Conservation (phyloP, 2,888 invertebrate genomes). For the Amphiduros pacificus region DNA sequence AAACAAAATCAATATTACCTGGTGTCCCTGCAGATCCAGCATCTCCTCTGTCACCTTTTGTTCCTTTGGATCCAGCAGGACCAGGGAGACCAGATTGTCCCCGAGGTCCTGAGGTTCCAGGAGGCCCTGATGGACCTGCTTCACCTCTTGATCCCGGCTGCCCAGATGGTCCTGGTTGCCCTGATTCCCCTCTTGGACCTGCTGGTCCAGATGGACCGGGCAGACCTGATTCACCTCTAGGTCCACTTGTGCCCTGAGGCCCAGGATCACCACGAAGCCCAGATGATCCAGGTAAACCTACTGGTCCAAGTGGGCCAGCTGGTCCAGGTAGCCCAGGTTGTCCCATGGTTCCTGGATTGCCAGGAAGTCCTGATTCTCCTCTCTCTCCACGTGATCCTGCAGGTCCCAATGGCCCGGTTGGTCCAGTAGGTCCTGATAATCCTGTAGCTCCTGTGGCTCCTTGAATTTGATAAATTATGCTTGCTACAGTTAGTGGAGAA, state of each 20-base stretch:
- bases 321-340: slow-evolving; percentile 11
- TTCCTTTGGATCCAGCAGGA: slow-evolving; percentile 23
- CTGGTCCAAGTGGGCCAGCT: slow-evolving; percentile 23
- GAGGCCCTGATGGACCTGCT: slow-evolving; percentile 32
- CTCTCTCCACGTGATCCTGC: background rate
- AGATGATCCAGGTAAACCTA: slow-evolving; percentile 17
- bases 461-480: background rate
- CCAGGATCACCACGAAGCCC: slow-evolving; percentile 8
- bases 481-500: too few relatives aligned
- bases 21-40: slow-evolving; percentile 20
- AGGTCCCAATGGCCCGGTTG: background rate
- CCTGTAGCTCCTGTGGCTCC: slow-evolving; percentile 26
- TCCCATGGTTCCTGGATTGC: background rate
- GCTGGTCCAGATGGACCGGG: slow-evolving; percentile 14
- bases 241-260: slow-evolving; percentile 18
- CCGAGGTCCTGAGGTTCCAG: slow-evolving; percentile 21
- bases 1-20: slow-evolving; percentile 6
- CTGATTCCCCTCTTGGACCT: slow-evolving; percentile 10
- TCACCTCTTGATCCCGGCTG: slow-evolving; percentile 17
- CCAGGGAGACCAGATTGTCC: slow-evolving; percentile 21
- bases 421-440: background rate
- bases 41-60: slow-evolving; percentile 24
- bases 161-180: slow-evolving; percentile 21
- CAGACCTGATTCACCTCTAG: slow-evolving; percentile 20
- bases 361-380: slow-evolving; percentile 4